Conservation (phyloP, 2,888 invertebrate species). For the Himalopsyche tibetana region DNA sequence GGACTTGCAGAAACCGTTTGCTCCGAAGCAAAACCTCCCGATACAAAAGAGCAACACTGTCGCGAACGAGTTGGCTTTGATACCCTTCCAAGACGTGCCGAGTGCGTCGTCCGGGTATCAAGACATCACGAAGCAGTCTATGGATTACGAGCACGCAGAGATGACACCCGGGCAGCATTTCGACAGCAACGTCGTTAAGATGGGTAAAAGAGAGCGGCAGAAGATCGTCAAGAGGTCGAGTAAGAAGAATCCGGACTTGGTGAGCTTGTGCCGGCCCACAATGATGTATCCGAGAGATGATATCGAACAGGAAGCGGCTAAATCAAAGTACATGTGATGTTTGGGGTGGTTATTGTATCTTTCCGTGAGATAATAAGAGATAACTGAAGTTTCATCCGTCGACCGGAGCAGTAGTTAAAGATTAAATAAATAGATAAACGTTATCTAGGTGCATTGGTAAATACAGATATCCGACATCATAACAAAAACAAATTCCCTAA, state of each 20-base stretch:
- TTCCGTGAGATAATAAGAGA: background rate
- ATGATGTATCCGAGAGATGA: slow-evolving; percentile 60
- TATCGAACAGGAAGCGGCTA: slow-evolving; percentile 39
- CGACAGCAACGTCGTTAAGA: slow-evolving; percentile 22
- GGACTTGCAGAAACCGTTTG: slow-evolving; percentile 70
- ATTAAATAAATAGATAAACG: too few relatives aligned
- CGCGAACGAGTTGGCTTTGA: background rate
- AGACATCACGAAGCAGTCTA: slow-evolving; percentile 71
- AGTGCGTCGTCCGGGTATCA: slow-evolving; percentile 73
- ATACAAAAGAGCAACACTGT: background rate
- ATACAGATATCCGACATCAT: too few relatives aligned
- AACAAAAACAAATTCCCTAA: too few relatives aligned
- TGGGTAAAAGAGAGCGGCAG: slow-evolving; percentile 21
- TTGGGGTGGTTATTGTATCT: background rate
- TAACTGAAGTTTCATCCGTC: too few relatives aligned
- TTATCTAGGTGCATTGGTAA: too few relatives aligned
- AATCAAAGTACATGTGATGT: slow-evolving; percentile 46
- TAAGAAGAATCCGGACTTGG: slow-evolving; percentile 57
- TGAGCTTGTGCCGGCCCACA: slow-evolving; percentile 61
- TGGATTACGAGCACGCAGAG: slow-evolving; percentile 70
- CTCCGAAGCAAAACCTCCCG: slow-evolving; percentile 65
- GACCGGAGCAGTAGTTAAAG: too few relatives aligned
- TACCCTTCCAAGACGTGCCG: slow-evolving; percentile 70
- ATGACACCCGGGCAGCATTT: slow-evolving; percentile 14
- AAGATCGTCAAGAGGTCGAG: slow-evolving; percentile 31